These are phyloP conservation scores for Poicephalus meyeri DNA, from an alignment of 2,113 vertebrate species.

Conservation along the genomic window DNA sequence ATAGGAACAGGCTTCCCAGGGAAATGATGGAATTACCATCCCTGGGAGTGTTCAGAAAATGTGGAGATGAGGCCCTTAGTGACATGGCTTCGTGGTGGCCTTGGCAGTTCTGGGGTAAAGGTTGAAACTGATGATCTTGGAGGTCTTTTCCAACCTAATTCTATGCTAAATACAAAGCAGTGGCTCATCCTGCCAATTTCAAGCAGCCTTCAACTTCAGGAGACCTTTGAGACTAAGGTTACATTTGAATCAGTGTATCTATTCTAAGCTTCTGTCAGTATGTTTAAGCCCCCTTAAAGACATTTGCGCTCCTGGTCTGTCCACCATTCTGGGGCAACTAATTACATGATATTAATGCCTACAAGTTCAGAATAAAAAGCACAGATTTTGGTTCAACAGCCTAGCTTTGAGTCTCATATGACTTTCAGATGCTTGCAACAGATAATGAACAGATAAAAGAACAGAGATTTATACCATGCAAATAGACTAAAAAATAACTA, in stretches of 20 bases:
- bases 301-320: neutral
- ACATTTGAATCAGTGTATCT: neutral
- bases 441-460: neutral
- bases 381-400: neutral
- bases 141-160: neutral
- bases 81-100: neutral
- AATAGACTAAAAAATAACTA: neutral
- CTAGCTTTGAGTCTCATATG: neutral
- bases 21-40: neutral
- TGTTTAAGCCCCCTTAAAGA: neutral
- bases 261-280: neutral
- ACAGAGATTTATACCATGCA: neutral
- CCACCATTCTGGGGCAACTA: neutral
- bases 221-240: neutral
- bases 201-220: neutral
- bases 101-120: neutral
- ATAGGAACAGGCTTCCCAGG: neutral
- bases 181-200: neutral
- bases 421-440: neutral
- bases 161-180: neutral
- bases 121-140: neutral
- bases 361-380: neutral
- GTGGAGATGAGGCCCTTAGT: neutral
- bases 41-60: neutral
- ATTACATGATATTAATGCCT: neutral